Evolutionary conservation across 1,140 invertebrate genomes (phyloP), one percentile per base, ranked within the genome.

Genomic region (Aphidius gifuensis): DNA sequence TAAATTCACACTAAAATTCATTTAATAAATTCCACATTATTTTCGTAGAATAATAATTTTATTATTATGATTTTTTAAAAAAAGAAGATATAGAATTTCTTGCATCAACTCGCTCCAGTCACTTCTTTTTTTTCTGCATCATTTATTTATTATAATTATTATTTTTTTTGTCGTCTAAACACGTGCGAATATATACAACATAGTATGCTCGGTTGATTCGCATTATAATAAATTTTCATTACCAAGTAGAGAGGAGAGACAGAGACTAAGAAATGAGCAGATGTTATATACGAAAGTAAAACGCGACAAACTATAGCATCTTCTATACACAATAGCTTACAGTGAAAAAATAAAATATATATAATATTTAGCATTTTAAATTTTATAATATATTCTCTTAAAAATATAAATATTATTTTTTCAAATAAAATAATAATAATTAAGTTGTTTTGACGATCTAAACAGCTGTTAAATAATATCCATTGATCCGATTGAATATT

Each of bases 201-300:
- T 43, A 56, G 40, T 61, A 63, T 54, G 55, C 58, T 63, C 56
- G 53, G 55, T 50, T 62, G 61, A 39, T 55, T 51, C n/a, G 46
- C 58, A 66, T 66, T 66, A 63, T 42, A 66, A 66, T 66, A 66
- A 66, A 66, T 66, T 66, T 63, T 66, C 61, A 66, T 66, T 66
- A 49, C 58, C 60, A 60, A 65, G 64, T 58, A 66, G 58, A 46
- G 56, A 60, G 47, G 9, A 48, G 45, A 46, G 61, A 66, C 58
- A 46, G 56, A 60, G 47, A 51, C 50, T 44, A 39, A 44, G 45
- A 61, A 44, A 44, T 40, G 49, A 63, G 54, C 61, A 66, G 61
- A 62, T 65, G 64, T 55, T 51, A 23, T 9, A 49, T 16, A 16
- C 21, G 11, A 32, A 32, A 32, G 23, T 32, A 32, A 32, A 32